Evolutionary conservation across 2,888 invertebrate species (phyloP), one percentile per base, ranked within the genome.

Genomic region (Aromia moschata): DNA sequence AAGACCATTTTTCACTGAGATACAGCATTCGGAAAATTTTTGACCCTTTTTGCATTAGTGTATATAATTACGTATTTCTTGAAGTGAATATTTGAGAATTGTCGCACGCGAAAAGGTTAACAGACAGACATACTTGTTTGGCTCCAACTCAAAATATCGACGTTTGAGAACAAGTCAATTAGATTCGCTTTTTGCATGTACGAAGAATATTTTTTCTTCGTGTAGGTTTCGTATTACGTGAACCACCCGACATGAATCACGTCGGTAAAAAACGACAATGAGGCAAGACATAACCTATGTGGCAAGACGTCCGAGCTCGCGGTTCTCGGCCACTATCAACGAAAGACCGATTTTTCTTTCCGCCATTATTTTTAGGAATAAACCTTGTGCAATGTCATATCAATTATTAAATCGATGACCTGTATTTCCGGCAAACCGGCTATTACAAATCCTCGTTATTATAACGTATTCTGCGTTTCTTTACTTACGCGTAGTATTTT

Each of bases 401-500:
- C 30, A 25, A 44, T 30, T 12, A 44, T 44, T 25, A 44, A 44
- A 44, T 25, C 44, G 30, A 44, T 44, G 44, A 44, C 30, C 44
- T 44, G 44, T 44, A 44, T 33, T 33, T 33, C 33, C 33, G 33
- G 25, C 3, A 10, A 33, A 33, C 5, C n/a, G 33, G 33, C 10
- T 33, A 33, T 33, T 33, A 33, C 10, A 33, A 33, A 33, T 33
- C 7, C 10, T 7, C 5, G 5, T 33, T 33, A 33, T 33, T 33
- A 33, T 10, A 33, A 33, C n/a, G 3, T 10, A 33, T 33, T 33
- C 5, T 33, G 33, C n/a, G 11, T 33, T 33, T 33, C n/a, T 25
- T 33, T 33, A 3, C 11, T 33, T 33, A 33, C 33, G 33, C n/a
- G 33, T 33, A n/a, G n/a, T 11, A 33, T 10, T 33, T 33, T 10